phyloP scores from a whole-genome alignment of 2,797 vertebrate species.

The Mergus octosetaceus region DNA sequence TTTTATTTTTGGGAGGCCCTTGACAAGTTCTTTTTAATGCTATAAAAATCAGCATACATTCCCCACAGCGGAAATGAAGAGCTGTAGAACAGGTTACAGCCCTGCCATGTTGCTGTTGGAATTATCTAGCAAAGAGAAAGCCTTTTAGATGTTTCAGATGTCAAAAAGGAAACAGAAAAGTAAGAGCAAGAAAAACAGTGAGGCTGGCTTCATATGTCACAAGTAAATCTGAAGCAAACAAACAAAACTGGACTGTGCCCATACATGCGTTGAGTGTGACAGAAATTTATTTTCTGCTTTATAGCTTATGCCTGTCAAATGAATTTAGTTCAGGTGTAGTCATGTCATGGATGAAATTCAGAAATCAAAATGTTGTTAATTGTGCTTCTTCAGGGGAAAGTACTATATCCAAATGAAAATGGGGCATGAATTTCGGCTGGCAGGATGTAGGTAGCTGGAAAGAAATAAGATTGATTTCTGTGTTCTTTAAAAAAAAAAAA shows the following conservation, averaged over 20 bases:
- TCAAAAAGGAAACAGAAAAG: not conserved
- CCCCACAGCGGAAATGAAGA: not conserved
- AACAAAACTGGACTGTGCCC: not conserved
- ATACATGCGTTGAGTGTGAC: fast-evolving
- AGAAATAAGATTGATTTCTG: not conserved
- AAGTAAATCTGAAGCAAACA: not conserved
- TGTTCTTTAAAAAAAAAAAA: not conserved
- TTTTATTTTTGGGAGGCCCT: not conserved
- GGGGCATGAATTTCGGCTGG: not conserved
- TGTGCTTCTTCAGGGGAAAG: not conserved
- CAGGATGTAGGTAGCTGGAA: not conserved
- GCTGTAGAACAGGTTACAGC: not conserved
- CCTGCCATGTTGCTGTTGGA: not conserved
- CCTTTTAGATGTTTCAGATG: not conserved
- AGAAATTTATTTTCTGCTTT: not conserved
- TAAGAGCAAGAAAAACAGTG: not conserved
- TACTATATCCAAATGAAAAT: not conserved
- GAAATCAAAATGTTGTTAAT: not conserved
- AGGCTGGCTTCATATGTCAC: not conserved
- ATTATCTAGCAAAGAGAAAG: not conserved
- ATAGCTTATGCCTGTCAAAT: not conserved
- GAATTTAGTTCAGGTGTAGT: not conserved
- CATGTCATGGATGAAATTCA: not conserved
- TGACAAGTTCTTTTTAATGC: not conserved
- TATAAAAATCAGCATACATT: not conserved